A percentile compares a stretch with the other conserved stretches of the same genome.
phyloP scores from a whole-genome alignment of 2,797 vertebrate species.

The Cyprinella venusta region DNA sequence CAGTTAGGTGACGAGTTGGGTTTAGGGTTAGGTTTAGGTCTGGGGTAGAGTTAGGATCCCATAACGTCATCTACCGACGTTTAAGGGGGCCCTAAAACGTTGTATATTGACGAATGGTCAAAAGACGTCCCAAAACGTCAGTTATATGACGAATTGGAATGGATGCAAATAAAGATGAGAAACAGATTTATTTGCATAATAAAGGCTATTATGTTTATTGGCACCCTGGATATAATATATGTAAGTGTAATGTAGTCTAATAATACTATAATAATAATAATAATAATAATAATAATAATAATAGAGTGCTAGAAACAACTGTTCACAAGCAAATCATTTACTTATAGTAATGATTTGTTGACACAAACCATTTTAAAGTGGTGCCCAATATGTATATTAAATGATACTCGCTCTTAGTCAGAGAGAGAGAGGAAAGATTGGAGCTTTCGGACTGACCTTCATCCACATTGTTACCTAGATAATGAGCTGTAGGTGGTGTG shows the following conservation, averaged over 20 bases:
- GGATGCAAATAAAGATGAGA: neutral
- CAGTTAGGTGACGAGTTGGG: too few relatives aligned
- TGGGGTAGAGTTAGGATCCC: too few relatives aligned
- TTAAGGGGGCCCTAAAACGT: too few relatives aligned
- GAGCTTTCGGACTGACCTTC: slow-evolving; percentile 17
- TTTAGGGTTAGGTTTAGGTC: too few relatives aligned
- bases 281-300: too few relatives aligned
- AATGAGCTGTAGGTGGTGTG: slow-evolving; percentile 20
- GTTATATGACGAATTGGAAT: too few relatives aligned
- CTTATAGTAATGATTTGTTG: slow-evolving; percentile 3
- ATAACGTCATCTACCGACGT: too few relatives aligned
- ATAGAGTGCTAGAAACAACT: neutral
- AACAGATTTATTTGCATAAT: neutral
- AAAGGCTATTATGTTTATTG: neutral
- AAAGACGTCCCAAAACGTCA: too few relatives aligned
- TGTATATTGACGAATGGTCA: too few relatives aligned
- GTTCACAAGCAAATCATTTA: neutral
- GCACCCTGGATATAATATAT: neutral
- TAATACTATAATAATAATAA: neutral
- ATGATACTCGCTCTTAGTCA: neutral
- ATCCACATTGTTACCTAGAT: slow-evolving; percentile 21
- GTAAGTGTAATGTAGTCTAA: neutral
- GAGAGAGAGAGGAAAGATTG: slow-evolving; percentile 3
- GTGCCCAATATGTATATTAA: neutral
- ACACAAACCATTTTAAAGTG: neutral